Conservation (phyloP, 2,797 vertebrate genomes). For the Cirrhinus mrigala region DNA sequence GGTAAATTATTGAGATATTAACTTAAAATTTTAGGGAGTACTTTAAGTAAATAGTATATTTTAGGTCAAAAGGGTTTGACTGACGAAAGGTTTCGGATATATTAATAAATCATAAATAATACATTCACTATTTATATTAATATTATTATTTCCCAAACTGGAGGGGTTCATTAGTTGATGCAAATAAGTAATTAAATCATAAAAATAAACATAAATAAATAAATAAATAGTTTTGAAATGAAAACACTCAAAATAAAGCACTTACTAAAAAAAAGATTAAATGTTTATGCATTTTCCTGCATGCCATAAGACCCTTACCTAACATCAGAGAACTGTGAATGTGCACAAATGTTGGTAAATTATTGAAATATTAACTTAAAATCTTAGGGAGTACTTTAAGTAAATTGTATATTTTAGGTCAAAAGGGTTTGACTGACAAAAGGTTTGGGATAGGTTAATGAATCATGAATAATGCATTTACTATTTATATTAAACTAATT, state of each 20-base stretch:
- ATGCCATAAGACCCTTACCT: background rate
- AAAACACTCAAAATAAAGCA: background rate
- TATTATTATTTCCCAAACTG: too few relatives aligned
- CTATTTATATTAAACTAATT: too few relatives aligned
- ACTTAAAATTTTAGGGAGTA: background rate
- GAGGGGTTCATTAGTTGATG: too few relatives aligned
- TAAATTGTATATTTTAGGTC: background rate
- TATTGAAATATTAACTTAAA: background rate
- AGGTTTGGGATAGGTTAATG: background rate
- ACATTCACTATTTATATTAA: too few relatives aligned
- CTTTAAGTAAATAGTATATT: background rate
- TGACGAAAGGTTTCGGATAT: background rate
- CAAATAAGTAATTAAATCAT: too few relatives aligned
- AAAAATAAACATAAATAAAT: background rate
- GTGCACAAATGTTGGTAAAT: background rate
- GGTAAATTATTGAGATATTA: background rate
- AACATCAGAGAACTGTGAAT: background rate
- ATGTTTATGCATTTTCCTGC: background rate
- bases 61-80: background rate
- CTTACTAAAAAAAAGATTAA: background rate
- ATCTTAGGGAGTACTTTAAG: background rate
- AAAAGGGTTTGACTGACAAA: background rate
- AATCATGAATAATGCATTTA: background rate
- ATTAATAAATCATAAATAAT: too few relatives aligned
- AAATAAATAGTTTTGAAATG: background rate